Conservation (phyloP, 2,888 invertebrate genomes). For the Torymus tubicola region DNA sequence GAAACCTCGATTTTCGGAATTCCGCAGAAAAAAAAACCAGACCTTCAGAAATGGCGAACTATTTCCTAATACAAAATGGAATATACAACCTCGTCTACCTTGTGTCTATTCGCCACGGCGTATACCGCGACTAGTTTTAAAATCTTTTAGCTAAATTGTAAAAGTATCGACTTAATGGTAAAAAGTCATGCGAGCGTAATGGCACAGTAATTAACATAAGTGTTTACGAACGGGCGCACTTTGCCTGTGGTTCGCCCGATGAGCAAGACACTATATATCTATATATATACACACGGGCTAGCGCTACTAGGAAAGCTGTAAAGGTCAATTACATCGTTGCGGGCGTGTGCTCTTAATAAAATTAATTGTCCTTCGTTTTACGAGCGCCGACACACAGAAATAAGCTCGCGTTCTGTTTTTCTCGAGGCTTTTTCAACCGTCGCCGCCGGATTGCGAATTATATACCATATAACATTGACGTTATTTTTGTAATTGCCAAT, state of each 20-base stretch:
- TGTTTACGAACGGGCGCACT: slow-evolving; percentile 56
- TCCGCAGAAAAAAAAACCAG: not conserved
- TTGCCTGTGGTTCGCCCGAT: slow-evolving; percentile 2
- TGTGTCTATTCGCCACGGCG: slow-evolving; percentile 8
- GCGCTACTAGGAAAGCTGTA: slow-evolving; percentile 43
- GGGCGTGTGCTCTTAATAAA: slow-evolving; percentile 50
- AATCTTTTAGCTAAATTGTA: slow-evolving; percentile 53
- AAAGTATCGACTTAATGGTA: slow-evolving; percentile 62
- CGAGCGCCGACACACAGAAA: slow-evolving; percentile 33
- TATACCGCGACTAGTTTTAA: slow-evolving; percentile 3
- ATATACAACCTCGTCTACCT: slow-evolving; percentile 29
- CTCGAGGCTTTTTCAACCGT: not conserved
- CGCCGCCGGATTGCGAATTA: too few relatives aligned
- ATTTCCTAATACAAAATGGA: slow-evolving; percentile 8
- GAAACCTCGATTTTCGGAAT: not conserved
- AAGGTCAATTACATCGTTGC: slow-evolving; percentile 52
- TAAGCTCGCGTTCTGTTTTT: slow-evolving; percentile 21
- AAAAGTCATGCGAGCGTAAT: slow-evolving; percentile 69
- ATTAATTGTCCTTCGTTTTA: slow-evolving; percentile 52
- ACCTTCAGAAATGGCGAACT: not conserved
- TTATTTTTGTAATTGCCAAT: not conserved
- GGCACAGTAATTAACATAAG: slow-evolving; percentile 70
- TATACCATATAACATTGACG: not conserved
- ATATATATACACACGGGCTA: not conserved
- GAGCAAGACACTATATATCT: not conserved